These are phyloP conservation scores for Monochamus saltuarius DNA, from an alignment of 1,140 invertebrate species.

Conservation along the genomic window DNA sequence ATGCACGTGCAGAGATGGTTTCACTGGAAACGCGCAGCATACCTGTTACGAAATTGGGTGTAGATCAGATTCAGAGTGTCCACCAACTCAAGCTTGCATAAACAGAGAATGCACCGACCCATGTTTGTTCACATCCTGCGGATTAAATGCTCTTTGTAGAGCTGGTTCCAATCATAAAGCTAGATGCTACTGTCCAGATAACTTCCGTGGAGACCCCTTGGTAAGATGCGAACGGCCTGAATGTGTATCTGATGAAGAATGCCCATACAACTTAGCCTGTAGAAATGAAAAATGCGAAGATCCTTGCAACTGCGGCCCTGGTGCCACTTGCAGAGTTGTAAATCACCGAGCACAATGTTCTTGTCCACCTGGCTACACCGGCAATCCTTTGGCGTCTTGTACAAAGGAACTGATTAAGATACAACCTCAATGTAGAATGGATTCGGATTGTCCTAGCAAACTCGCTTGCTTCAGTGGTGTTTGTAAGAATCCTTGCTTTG, in stretches of 20 bases:
- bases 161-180: slow-evolving; percentile 71
- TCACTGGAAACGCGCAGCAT: slow-evolving; percentile 80
- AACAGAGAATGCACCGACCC: slow-evolving; percentile 81
- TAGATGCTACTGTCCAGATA: slow-evolving; percentile 76
- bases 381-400: slow-evolving; percentile 73
- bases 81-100: slow-evolving; percentile 78
- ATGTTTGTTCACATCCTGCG: slow-evolving; percentile 78
- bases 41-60: slow-evolving; percentile 82
- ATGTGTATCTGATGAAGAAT: slow-evolving; percentile 72
- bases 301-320: slow-evolving; percentile 73
- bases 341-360: slow-evolving; percentile 76
- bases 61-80: slow-evolving; percentile 80
- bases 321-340: slow-evolving; percentile 73
- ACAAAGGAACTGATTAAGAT: slow-evolving; percentile 54
- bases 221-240: slow-evolving; percentile 75
- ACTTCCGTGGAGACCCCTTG: slow-evolving; percentile 74
- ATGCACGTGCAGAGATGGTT: slow-evolving; percentile 81
- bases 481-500: slow-evolving; percentile 80
- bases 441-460: slow-evolving; percentile 82
- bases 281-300: slow-evolving; percentile 71
- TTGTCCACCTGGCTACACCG: slow-evolving; percentile 79
- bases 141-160: slow-evolving; percentile 76
- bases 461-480: slow-evolving; percentile 77
- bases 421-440: slow-evolving; percentile 71
- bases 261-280: slow-evolving; percentile 73